A percentile compares a stretch with the other conserved stretches of the same genome.
Evolutionary conservation across 2,888 invertebrate genomes (phyloP).

Genomic region (Pogonocherus hispidulus): DNA sequence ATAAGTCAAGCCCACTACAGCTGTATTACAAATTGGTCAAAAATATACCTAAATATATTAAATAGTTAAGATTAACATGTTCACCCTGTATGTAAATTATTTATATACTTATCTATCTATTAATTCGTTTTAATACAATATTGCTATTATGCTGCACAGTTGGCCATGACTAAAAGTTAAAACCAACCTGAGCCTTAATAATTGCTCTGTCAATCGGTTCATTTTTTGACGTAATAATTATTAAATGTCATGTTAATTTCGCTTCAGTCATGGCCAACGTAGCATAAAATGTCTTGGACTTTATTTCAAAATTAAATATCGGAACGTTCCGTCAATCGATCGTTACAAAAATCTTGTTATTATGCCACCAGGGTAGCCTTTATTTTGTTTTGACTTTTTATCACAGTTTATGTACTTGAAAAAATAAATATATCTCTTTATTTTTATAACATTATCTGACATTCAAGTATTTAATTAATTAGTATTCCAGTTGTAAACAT

Average conservation of each 20-base stretch:
- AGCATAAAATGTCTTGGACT: constrained; percentile 17
- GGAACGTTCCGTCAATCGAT: background rate
- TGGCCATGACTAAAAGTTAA: constrained; percentile 14
- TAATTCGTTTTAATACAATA: background rate
- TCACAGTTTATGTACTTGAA: background rate
- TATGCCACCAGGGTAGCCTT: background rate
- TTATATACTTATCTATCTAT: background rate
- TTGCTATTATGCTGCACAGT: background rate
- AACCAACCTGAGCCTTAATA: constrained; percentile 6
- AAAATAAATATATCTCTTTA: background rate
- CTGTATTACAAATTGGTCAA: too few species aligned
- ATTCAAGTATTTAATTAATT: background rate
- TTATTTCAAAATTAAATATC: constrained; percentile 2
- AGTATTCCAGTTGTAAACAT: background rate
- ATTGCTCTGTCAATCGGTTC: constrained; percentile 13
- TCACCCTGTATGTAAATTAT: background rate
- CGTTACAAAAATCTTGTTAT: background rate
- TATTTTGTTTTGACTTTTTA: background rate
- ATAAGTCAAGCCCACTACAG: too few species aligned
- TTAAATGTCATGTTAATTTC: constrained; percentile 24
- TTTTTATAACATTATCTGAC: background rate
- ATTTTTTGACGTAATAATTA: constrained; percentile 25
- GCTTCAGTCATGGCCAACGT: constrained; percentile 12
- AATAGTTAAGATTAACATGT: background rate
- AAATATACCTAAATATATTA: too few species aligned